Base-by-base conservation (phyloP, 2,113 vertebrate genomes). In the Donacobius atricapilla region DNA sequence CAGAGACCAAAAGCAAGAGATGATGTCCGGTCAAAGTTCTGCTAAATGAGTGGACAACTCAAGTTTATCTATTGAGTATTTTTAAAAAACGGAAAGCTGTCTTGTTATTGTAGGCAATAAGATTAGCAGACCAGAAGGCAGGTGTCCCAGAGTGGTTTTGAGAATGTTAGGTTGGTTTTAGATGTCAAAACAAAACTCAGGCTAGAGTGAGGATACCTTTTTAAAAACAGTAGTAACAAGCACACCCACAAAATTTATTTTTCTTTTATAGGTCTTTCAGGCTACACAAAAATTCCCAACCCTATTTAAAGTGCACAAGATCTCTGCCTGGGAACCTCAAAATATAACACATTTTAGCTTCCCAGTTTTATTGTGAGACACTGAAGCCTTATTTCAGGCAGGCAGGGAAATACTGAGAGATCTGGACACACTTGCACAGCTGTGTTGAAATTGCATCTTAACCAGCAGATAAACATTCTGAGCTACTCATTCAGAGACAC, bases 391-490 rank as follows among this genome's bases (percentile, higher is more conserved):
- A 73, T 89, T 94, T 80, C 42, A 83, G 73, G 68, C 9, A 5
- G 68, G 33, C 75, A 80, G 54, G 54, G 51, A 91, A 94, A 91
- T 57, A 73, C 44, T 69, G 77, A 50, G 54, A 39, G 75, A 85
- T 83, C 66, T 70, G 95, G 77, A 82, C 89, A 72, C 70, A 80
- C 78, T 72, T 85, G 45, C 93, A 88, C 91, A 93, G 91, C 95
- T 95, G 84, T 93, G 91, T 87, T 91, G 87, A 94, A 87, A 90
- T 11, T 76, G 68, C 86, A 83, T 92, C 79, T 92, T 63, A 90
- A 92, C 35, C 75, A 92, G 66, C 51, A 87, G 94, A 94, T 90
- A 95, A 96, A 93, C 70, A 96, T 54, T 89, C 84, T 60, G 78
- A 97, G 79, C 42, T 70, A 72, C 72, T 66, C 76, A n/a, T 77